Evolutionary conservation across 2,113 vertebrate species (phyloP), one percentile per base, ranked within the genome.

Genomic region (Tenebrosternarchus preto): DNA sequence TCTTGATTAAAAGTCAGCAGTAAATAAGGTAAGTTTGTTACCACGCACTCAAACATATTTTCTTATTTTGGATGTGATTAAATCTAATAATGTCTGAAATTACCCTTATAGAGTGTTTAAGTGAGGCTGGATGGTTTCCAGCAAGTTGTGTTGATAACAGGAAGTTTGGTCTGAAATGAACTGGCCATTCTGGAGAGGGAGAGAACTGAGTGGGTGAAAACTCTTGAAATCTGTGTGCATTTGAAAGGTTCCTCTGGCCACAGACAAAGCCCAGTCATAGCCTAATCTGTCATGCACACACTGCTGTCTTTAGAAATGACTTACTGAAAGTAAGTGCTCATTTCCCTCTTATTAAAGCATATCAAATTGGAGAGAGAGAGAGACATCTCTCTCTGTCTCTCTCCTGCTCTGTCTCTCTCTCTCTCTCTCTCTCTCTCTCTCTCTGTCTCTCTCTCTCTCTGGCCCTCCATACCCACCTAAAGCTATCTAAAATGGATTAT

Each of bases 281-380:
- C 33, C 64, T 76, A 83, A 85, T 85, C 83, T 55, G 22, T 83
- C 78, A 66, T 63, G 4, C 68, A 76, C 83, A 64, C 53, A 84
- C 73, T 74, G 55, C 67, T 76, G 53, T 70, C 55, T 73, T 85
- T 87, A 39, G 56, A 82, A 83, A 84, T 59, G 8, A 55, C 67
- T 16, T 53, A 3, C 25, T 60, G 71, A 76, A 82, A 87, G 77
- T 76, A 83, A 76, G 36, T 20, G 20, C 61, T 79, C 78, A 80
- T 86, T 84, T 86, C 73, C 19, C 27, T 82, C 77, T 82, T 83
- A 85, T 86, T 88, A 85, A 53, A 78, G 20, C 59, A 72, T 79
- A 83, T 83, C 64, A 75, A 77, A 83, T 56, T 20, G 60, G 69
- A 55, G 66, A 78, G 80, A 73, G 27, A 55, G 8, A 24, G 73